Percentiles rank a stretch among this genome's conserved stretches.
phyloP scores from a whole-genome alignment of 35 echinoderm and acorn worm species.

The Apostichopus parvimensis region DNA sequence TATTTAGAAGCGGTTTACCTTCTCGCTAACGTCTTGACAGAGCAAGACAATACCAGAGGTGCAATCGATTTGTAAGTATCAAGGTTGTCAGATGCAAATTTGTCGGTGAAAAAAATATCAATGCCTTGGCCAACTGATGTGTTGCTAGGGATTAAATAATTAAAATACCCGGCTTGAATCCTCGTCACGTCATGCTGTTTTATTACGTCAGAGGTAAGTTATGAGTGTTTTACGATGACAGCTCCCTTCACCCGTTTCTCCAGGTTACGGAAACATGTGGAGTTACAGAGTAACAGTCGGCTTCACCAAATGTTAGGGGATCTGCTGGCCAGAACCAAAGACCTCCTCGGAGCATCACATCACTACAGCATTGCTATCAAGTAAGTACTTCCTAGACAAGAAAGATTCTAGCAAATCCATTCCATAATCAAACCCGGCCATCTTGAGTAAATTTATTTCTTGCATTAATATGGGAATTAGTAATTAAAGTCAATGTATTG shows the following conservation, averaged over 20 bases:
- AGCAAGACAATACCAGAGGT: slow-evolving; percentile 73
- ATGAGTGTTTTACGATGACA: not conserved
- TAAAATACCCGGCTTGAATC: too few species aligned
- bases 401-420: too few species aligned
- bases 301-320: slow-evolving; percentile 95
- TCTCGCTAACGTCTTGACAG: slow-evolving; percentile 68
- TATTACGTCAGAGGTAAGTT: not conserved
- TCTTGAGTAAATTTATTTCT: too few species aligned
- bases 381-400: slow-evolving; percentile 22
- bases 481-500: too few species aligned
- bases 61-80: slow-evolving; percentile 89
- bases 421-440: too few species aligned
- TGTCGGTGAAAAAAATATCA: too few species aligned
- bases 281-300: slow-evolving; percentile 77
- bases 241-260: not conserved
- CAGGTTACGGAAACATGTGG: slow-evolving; percentile 81
- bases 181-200: too few species aligned
- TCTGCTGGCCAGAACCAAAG: slow-evolving; percentile 73
- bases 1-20: slow-evolving; percentile 89
- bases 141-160: too few species aligned
- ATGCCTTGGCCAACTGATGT: too few species aligned
- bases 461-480: too few species aligned
- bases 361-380: slow-evolving; percentile 93
- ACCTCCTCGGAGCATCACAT: slow-evolving; percentile 80
- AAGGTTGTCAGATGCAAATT: too few species aligned